These are phyloP conservation scores for Phallusia fumigata DNA, from an alignment of 23 tunicate genomes.

Conservation along the genomic window DNA sequence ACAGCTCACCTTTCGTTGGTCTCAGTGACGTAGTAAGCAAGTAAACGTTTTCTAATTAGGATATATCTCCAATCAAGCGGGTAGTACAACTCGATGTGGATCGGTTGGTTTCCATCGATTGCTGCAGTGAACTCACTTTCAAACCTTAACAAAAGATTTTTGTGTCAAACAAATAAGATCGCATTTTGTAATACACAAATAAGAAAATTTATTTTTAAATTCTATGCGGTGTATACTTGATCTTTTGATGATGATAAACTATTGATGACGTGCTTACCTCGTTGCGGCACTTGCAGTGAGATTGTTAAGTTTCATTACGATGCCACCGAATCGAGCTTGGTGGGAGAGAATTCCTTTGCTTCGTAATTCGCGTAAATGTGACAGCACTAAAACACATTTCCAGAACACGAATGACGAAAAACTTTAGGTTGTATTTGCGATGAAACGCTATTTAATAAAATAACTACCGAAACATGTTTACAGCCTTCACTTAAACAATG, in stretches of 20 bases:
- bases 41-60: conserved; percentile 46
- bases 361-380: conserved; percentile 7
- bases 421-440: too few species aligned
- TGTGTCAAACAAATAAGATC: too few species aligned
- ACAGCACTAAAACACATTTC: not conserved
- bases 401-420: too few species aligned
- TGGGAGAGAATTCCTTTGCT: conserved; percentile 14
- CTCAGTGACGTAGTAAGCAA: conserved; percentile 35
- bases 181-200: too few species aligned
- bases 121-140: conserved; percentile 52
- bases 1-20: conserved; percentile 19
- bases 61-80: conserved; percentile 71
- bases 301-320: conserved; percentile 23
- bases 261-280: not conserved
- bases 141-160: conserved; percentile 42
- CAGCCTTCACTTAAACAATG: too few species aligned
- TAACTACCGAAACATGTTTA: too few species aligned
- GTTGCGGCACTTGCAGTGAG: not conserved
- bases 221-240: too few species aligned
- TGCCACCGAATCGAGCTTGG: conserved; percentile 29
- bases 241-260: too few species aligned
- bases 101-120: conserved; percentile 18
- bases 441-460: too few species aligned
- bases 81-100: conserved; percentile 20
- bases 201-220: too few species aligned